These are phyloP conservation scores for Petrosia ficiformis DNA, from an alignment of 37 sponge, comb jelly and placozoan species.

Conservation along the genomic window DNA sequence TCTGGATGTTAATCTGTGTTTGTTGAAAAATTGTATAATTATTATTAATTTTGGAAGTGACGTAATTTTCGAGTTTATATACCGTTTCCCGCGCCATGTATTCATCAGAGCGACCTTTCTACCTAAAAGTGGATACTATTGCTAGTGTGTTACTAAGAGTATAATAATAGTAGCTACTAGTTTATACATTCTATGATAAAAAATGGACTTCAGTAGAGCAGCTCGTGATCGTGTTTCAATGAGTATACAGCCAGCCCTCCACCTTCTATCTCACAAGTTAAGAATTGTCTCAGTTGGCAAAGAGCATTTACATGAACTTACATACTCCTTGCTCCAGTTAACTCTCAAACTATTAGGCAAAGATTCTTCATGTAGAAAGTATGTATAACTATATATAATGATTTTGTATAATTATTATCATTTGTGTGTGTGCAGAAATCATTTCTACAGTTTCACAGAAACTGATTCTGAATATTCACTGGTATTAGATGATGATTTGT, in stretches of 20 bases:
- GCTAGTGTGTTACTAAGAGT: not conserved
- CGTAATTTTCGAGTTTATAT: too few relatives aligned
- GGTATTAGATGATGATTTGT: slow-evolving; percentile 41
- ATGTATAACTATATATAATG: not conserved
- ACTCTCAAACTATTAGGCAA: slow-evolving; percentile 36
- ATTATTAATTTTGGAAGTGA: slow-evolving; percentile 1
- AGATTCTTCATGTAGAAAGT: slow-evolving; percentile 34
- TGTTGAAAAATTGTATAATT: not conserved
- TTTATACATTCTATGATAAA: not conserved
- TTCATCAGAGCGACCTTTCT: not conserved
- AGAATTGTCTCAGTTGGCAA: slow-evolving; percentile 43
- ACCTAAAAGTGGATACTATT: not conserved
- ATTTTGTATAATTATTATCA: not conserved
- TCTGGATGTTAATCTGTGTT: slow-evolving; percentile 45
- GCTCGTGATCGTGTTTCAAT: not conserved
- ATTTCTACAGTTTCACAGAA: slow-evolving; percentile 66
- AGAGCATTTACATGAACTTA: slow-evolving; percentile 13
- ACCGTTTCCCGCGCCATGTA: too few relatives aligned
- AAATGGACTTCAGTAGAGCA: not conserved
- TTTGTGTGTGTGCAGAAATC: slow-evolving; percentile 25
- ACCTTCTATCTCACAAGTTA: slow-evolving; percentile 42
- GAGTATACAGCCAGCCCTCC: slow-evolving; percentile 21
- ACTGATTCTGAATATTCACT: slow-evolving; percentile 43
- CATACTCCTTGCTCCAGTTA: slow-evolving; percentile 48
- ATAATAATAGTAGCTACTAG: not conserved